Base-by-base conservation (phyloP, 1,140 invertebrate species). In the Thaumatotibia leucotreta region DNA sequence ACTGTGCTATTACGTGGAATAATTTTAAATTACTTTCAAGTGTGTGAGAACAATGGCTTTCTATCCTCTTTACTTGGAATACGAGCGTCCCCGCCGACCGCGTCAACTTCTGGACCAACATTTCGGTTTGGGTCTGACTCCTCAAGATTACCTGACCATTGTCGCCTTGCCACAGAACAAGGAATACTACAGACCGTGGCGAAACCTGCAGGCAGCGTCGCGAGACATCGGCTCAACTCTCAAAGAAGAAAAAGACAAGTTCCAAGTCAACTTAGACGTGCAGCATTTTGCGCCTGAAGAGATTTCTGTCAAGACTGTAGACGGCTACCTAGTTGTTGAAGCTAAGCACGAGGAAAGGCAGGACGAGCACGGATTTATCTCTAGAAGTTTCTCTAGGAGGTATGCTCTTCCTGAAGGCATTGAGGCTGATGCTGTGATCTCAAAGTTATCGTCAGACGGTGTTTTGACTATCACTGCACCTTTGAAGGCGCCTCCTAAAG, bases 241-340 rank as follows among this genome's bases (percentile, higher is more conserved):
- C 9, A 84, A 79, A 52, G 68, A 70, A 33, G 82, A 86, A 2
- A 84, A 83, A 61, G 72, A 81, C 35, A 82, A 80, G 54, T 94
- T 94, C 70, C 93, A 96, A 80, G 93, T 95, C 0, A 93, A 93
- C 73, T 84, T 97, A 71, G 96, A 98, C 80, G 96, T 98, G 1
- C 94, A 96, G 32, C 96, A 97, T 67, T 98, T 98, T 78, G 91
- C 93, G 33, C 96, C 96, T 0, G 94, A 95, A 64, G 97, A 98
- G 79, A 94, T 98, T 14, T 93, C 93, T 6, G 96, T 98, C 0
- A 97, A 96, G 78, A 95, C 95, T 1, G 93, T 94, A 0, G 96
- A 96, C 62, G 94, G 94, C 32, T 92, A 86, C 3, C 85, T 96
- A 2, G 78, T 95, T 1, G 90, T 96, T 0, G 93, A 95, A 75